These are phyloP conservation scores for Tetragnatha montana DNA, from an alignment of 2,888 invertebrate species.

Conservation along the genomic window DNA sequence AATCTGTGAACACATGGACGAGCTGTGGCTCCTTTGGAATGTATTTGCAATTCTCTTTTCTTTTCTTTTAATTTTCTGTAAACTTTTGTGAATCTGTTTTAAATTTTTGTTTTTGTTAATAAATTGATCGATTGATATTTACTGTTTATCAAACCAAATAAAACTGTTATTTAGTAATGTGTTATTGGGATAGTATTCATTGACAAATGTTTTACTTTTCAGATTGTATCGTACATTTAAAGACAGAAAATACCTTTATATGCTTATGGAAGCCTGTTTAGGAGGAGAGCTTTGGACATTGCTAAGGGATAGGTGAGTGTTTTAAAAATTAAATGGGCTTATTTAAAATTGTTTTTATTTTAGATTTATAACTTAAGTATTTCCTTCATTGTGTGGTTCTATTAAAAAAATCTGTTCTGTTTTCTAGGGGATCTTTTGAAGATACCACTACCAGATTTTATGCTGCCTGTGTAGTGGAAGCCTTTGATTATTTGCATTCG, in stretches of 20 bases:
- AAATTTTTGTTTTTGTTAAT: too few species aligned
- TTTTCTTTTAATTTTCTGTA: too few species aligned
- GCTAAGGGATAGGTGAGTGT: slow-evolving; percentile 79
- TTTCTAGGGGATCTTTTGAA: slow-evolving; percentile 88
- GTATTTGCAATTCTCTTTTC: too few species aligned
- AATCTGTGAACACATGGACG: too few species aligned
- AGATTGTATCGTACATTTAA: slow-evolving; percentile 70
- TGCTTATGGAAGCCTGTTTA: slow-evolving; percentile 98
- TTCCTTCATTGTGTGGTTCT: not conserved
- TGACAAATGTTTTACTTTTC: slow-evolving; percentile 4
- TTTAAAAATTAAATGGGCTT: not conserved
- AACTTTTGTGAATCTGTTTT: too few species aligned
- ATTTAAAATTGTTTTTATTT: not conserved
- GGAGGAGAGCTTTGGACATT: slow-evolving; percentile 99
- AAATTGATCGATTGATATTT: too few species aligned
- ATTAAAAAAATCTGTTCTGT: not conserved
- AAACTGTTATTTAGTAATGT: not conserved
- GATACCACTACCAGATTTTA: slow-evolving; percentile 96
- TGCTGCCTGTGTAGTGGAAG: slow-evolving; percentile 97
- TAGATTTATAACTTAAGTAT: not conserved
- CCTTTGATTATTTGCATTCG: slow-evolving; percentile 97
- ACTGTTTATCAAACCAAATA: not conserved
- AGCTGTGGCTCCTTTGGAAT: too few species aligned
- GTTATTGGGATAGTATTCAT: not conserved
- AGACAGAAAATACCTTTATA: slow-evolving; percentile 96